A percentile compares a stretch with the other conserved stretches of the same genome.
Evolutionary conservation across 2,797 vertebrate genomes (phyloP).

Genomic region (Anguilla anguilla): DNA sequence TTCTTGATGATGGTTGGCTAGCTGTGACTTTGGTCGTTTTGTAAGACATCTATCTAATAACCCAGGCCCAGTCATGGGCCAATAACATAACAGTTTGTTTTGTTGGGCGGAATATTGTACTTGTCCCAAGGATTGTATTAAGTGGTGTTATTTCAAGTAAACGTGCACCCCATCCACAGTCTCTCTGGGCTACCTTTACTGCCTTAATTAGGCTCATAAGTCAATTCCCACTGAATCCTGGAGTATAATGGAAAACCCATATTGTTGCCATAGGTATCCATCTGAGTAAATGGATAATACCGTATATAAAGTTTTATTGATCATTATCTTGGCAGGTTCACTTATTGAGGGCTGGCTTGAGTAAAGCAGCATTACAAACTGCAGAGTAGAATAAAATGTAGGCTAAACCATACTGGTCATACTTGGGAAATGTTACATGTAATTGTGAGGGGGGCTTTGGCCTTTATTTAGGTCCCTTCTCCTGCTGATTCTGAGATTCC

Average conservation of each 20-base stretch:
- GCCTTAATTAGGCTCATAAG: neutral
- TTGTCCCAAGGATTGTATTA: too few relatives aligned
- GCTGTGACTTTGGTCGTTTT: too few relatives aligned
- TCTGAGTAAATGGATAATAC: neutral
- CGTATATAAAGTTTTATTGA: neutral
- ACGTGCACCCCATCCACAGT: too few relatives aligned
- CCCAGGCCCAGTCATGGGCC: too few relatives aligned
- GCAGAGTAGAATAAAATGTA: neutral
- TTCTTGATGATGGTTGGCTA: too few relatives aligned
- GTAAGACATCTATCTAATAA: too few relatives aligned
- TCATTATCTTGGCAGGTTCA: neutral
- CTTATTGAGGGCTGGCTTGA: neutral
- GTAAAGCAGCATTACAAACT: neutral
- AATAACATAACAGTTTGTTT: too few relatives aligned
- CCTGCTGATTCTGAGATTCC: neutral
- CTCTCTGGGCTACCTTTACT: neutral
- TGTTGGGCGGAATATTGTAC: too few relatives aligned
- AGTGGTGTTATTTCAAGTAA: too few relatives aligned
- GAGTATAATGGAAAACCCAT: neutral
- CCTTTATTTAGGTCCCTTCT: neutral
- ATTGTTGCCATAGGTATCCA: neutral
- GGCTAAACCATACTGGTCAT: neutral
- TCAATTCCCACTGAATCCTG: neutral
- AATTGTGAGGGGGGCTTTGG: neutral
- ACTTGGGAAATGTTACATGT: neutral